Conservation (phyloP, 2,888 invertebrate species). For the Saturnia pavonia region DNA sequence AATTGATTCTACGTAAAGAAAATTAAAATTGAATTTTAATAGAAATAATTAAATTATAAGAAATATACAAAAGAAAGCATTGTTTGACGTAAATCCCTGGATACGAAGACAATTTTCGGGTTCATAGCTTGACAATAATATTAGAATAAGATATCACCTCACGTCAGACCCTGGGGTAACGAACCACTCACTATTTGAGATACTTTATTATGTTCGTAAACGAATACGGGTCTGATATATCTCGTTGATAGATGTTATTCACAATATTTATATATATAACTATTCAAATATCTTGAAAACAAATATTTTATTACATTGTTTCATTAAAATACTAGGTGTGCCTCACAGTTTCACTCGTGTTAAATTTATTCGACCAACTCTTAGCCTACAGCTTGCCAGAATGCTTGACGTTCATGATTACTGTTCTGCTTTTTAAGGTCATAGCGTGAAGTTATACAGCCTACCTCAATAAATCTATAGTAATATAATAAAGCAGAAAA, state of each 20-base stretch:
- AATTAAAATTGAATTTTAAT: not conserved
- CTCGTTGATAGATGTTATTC: slow-evolving; percentile 2
- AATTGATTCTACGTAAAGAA: not conserved
- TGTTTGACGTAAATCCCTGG: not conserved
- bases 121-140: slow-evolving; percentile 1
- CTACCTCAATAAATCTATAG: too few species aligned
- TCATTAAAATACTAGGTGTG: not conserved
- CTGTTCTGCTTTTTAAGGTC: too few species aligned
- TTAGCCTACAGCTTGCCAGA: too few species aligned
- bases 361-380: too few species aligned
- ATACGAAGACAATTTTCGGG: slow-evolving; percentile 3
- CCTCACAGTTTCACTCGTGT: too few species aligned
- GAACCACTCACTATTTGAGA: slow-evolving; percentile 2
- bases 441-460: too few species aligned
- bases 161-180: not conserved
- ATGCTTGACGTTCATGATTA: too few species aligned
- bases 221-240: not conserved
- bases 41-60: not conserved
- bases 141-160: slow-evolving; percentile 11
- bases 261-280: not conserved
- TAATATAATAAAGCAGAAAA: too few species aligned
- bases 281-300: not conserved
- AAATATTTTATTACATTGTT: not conserved
- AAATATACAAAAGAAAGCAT: not conserved
- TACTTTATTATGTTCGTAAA: not conserved